Percentiles rank a stretch among this genome's conserved stretches.
Evolutionary conservation across 2,797 vertebrate species (phyloP).

Genomic region (Heliangelus exortis): DNA sequence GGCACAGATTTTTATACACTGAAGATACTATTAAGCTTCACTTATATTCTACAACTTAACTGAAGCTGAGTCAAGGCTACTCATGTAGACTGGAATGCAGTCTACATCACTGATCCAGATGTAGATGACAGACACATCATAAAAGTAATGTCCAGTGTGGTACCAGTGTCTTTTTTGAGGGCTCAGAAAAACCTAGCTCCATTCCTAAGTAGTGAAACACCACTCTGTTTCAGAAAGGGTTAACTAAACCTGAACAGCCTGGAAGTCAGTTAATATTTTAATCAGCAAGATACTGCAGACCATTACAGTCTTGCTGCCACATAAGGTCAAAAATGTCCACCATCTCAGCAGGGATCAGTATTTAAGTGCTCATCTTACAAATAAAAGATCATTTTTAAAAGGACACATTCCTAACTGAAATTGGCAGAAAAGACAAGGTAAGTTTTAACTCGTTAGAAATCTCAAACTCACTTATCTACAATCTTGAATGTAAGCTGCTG

Average conservation of each 20-base stretch:
- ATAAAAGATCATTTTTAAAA: too few relatives aligned
- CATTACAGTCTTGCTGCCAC: background rate
- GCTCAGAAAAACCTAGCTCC: background rate
- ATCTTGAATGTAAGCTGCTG: constrained; percentile 4
- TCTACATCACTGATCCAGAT: background rate
- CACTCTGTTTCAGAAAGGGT: background rate
- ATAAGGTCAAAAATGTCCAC: background rate
- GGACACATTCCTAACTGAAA: background rate
- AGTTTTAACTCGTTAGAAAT: constrained; percentile 48
- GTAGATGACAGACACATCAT: rapidly evolving
- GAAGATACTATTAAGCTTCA: background rate
- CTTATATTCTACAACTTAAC: background rate
- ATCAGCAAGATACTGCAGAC: background rate
- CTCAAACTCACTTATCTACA: constrained; percentile 29
- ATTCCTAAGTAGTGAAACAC: background rate
- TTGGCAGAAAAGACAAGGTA: constrained; percentile 29
- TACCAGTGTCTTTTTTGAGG: background rate
- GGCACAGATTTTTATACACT: background rate
- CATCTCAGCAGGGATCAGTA: background rate
- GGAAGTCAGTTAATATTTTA: background rate
- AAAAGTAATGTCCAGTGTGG: background rate
- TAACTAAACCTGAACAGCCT: background rate
- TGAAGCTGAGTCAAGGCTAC: background rate
- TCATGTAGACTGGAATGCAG: background rate
- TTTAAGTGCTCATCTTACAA: background rate